A percentile compares a stretch with the other conserved stretches of the same genome.
These are phyloP conservation scores for Cotesia congregata DNA, from an alignment of 2,888 invertebrate genomes.

Conservation along the genomic window DNA sequence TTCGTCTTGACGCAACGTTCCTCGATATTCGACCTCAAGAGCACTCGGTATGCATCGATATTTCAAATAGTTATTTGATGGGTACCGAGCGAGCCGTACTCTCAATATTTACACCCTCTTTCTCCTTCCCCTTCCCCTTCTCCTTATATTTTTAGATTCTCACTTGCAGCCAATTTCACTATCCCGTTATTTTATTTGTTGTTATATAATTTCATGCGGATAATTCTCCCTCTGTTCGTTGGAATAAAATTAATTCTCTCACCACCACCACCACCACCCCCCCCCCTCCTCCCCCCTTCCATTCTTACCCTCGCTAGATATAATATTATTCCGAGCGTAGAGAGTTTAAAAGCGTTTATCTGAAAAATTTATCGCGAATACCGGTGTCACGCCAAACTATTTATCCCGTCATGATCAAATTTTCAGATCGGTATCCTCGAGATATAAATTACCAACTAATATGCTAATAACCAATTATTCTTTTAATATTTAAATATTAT, in stretches of 20 bases:
- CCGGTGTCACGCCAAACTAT: neutral
- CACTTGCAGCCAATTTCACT: neutral
- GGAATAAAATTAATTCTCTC: neutral
- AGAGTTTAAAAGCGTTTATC: neutral
- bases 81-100: neutral
- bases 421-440: neutral
- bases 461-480: neutral
- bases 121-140: neutral
- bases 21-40: conserved; percentile 47
- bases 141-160: neutral
- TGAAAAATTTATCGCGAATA: neutral
- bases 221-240: neutral
- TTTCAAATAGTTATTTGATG: conserved; percentile 39
- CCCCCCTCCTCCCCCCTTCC: too few relatives aligned
- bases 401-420: neutral
- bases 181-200: neutral
- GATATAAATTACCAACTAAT: neutral
- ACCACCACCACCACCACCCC: too few relatives aligned
- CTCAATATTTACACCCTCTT: too few relatives aligned
- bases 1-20: conserved; percentile 25
- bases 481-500: neutral
- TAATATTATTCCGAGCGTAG: neutral
- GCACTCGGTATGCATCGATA: conserved; percentile 46
- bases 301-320: neutral
- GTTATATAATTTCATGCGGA: too few relatives aligned